phyloP scores from a whole-genome alignment of 2,888 invertebrate species.

The Zygogramma bicolorata region DNA sequence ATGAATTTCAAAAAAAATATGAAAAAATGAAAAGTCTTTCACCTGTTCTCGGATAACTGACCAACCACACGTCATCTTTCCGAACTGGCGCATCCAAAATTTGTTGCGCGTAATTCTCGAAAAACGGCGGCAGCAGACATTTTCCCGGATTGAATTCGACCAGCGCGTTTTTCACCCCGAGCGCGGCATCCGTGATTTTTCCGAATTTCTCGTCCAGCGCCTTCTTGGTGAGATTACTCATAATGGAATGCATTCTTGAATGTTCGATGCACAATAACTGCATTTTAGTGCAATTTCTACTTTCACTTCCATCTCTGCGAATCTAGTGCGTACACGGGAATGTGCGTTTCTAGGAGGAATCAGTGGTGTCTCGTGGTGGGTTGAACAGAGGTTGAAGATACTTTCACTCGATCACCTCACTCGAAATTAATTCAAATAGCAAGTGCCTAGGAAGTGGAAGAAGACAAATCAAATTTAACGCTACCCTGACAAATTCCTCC shows the following conservation, averaged over 20 bases:
- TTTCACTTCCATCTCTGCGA: background rate
- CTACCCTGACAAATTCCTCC: too few species aligned
- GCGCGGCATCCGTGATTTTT: constrained; percentile 75
- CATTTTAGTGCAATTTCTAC: constrained; percentile 26
- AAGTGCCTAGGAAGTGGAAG: too few species aligned
- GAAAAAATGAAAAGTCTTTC: background rate
- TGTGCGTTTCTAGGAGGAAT: background rate
- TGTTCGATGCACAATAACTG: background rate
- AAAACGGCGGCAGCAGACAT: constrained; percentile 78
- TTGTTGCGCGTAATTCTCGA: constrained; percentile 75
- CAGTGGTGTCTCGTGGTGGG: too few species aligned
- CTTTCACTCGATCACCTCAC: too few species aligned
- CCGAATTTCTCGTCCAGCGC: constrained; percentile 46
- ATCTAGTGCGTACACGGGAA: background rate
- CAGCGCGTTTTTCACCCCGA: constrained; percentile 77
- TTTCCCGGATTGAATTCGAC: constrained; percentile 80
- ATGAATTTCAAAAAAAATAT: too few species aligned
- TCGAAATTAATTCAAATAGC: too few species aligned
- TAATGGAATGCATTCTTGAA: background rate
- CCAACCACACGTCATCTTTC: constrained; percentile 85
- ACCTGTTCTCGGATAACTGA: constrained; percentile 93
- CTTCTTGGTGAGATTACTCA: constrained; percentile 44
- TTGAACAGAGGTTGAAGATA: too few species aligned
- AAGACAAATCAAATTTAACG: too few species aligned
- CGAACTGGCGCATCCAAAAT: constrained; percentile 80